Evolutionary conservation across 2,888 invertebrate genomes (phyloP), one percentile per base, ranked within the genome.

Genomic region (Zaprionus obscuricornis): DNA sequence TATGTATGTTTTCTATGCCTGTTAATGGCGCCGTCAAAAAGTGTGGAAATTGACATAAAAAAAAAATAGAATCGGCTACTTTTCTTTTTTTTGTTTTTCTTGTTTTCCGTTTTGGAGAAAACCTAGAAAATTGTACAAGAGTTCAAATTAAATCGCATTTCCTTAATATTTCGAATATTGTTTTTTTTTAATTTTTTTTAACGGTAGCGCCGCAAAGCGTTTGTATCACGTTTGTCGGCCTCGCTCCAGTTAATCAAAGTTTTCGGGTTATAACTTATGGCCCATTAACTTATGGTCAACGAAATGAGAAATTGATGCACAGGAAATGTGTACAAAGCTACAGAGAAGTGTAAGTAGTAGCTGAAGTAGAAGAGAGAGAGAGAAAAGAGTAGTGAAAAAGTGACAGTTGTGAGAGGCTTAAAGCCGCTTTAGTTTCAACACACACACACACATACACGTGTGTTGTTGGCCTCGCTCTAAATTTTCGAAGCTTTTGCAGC

Each of bases 221-320:
- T n/a, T n/a, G n/a, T n/a, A n/a, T n/a, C n/a, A n/a, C n/a, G n/a
- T n/a, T n/a, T n/a, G n/a, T n/a, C n/a, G 73, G 57, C 75, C 74
- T 78, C 79, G 83, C 75, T 74, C 83, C 14, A 67, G 34, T 72
- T 67, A 72, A 40, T 51, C 51, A 74, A 45, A 45, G n/a, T n/a
- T 74, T 74, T 47, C 60, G 75, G 83, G 56, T 82, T 79, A 75
- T 75, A 72, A 68, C 63, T 79, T 51, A 55, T 51, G 77, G 68
- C 75, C 73, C 81, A 76, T 83, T 75, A 75, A 83, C n/a, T n/a
- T 72, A 73, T 79, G 83, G 81, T 73, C 73, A 83, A 50, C 65
- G 51, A 39, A 66, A 70, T 72, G 81, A 49, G 74, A 74, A 81
- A 69, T 46, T 79, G 81, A 64, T 71, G 69, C 63, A 37, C 49